Conservation (phyloP, 2,888 invertebrate species). For the Caenorhabditis japonica region DNA sequence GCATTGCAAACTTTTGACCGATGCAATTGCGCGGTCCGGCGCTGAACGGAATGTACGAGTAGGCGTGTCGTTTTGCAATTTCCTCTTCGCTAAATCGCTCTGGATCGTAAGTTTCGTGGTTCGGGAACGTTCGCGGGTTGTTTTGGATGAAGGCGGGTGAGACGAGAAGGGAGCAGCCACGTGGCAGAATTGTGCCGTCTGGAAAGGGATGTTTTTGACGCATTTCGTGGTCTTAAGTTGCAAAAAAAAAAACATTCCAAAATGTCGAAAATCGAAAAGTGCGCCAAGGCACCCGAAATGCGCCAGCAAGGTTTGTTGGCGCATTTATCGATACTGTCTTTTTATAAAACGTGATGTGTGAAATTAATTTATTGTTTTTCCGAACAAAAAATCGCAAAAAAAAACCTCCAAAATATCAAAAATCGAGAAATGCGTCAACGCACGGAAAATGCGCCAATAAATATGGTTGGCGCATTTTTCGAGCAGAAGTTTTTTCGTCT, state of each 20-base stretch:
- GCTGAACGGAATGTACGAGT: conserved; percentile 79
- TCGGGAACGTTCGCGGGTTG: conserved; percentile 42
- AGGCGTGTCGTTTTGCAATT: conserved; percentile 77
- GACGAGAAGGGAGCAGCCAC: conserved; percentile 55
- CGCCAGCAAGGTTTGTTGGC: neutral
- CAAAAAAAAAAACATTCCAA: too few species aligned
- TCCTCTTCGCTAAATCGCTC: conserved; percentile 59
- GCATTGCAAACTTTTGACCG: conserved; percentile 70
- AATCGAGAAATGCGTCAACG: too few species aligned
- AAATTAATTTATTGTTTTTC: too few species aligned
- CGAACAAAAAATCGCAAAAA: too few species aligned
- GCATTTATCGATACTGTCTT: too few species aligned
- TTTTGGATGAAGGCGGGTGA: conserved; percentile 61
- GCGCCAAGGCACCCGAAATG: neutral
- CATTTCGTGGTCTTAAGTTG: too few species aligned
- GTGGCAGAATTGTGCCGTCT: conserved; percentile 57
- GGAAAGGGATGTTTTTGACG: conserved; percentile 21
- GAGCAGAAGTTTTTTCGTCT: too few species aligned
- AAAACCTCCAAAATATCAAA: too few species aligned
- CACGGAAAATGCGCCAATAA: too few species aligned
- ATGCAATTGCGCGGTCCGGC: conserved; percentile 80
- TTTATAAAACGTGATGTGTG: too few species aligned
- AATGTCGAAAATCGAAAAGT: too few species aligned
- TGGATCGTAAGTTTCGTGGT: conserved; percentile 52
- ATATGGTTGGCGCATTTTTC: too few species aligned